Conservation (phyloP, 2,888 invertebrate genomes). For the Drosophila testacea region DNA sequence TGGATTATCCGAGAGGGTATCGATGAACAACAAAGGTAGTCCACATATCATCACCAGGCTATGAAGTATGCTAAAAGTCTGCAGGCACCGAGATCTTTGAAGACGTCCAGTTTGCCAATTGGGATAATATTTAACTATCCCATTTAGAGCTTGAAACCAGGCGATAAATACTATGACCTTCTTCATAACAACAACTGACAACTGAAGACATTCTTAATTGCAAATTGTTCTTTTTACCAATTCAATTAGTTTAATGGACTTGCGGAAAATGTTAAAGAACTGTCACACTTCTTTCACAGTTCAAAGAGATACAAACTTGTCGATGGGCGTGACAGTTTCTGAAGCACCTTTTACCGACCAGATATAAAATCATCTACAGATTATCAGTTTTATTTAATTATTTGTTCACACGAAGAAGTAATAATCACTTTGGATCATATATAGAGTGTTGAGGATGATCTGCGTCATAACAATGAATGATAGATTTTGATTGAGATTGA, state of each 20-base stretch:
- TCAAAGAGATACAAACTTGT: too few relatives aligned
- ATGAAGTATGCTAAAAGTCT: slow-evolving; percentile 4
- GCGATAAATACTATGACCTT: neutral
- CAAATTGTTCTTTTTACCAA: neutral
- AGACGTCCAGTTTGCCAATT: neutral
- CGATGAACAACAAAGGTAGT: neutral
- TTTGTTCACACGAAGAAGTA: slow-evolving; percentile 3
- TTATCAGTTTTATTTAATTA: too few relatives aligned
- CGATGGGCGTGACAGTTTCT: too few relatives aligned
- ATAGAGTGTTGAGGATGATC: slow-evolving; percentile 7
- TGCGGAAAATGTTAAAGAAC: too few relatives aligned
- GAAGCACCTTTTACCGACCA: too few relatives aligned
- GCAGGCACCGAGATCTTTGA: slow-evolving; percentile 4
- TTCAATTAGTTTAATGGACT: slow-evolving; percentile 18
- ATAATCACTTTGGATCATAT: slow-evolving; percentile 19
- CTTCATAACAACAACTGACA: neutral
- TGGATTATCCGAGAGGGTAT: neutral
- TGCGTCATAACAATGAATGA: slow-evolving; percentile 2
- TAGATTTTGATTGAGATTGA: slow-evolving; percentile 1
- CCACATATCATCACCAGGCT: neutral
- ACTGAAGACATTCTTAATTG: neutral
- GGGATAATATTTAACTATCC: slow-evolving; percentile 12
- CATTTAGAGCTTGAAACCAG: slow-evolving; percentile 10
- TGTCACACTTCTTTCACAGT: too few relatives aligned
- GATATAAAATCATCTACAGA: too few relatives aligned